Evolutionary conservation across 2,113 vertebrate genomes (phyloP).

Genomic region (Phalacrocorax carbo): DNA sequence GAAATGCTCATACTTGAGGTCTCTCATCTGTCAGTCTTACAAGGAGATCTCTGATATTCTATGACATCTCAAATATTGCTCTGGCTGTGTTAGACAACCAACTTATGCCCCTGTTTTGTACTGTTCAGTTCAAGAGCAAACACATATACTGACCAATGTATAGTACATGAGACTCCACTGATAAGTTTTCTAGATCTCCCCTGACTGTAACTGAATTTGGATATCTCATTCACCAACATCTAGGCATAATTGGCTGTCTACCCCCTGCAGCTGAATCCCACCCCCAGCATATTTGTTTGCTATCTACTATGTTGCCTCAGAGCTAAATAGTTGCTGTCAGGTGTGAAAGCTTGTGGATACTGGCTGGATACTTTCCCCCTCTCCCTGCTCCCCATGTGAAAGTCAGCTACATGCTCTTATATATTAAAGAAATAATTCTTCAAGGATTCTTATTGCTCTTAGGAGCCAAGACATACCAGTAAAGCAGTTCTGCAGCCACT

Average conservation of each 20-base stretch:
- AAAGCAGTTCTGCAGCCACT: background rate
- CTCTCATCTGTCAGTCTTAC: background rate
- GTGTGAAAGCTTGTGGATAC: background rate
- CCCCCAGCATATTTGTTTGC: background rate
- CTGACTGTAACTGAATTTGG: background rate
- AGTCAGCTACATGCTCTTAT: background rate
- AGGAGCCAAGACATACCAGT: background rate
- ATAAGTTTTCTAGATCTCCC: background rate
- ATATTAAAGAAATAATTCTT: background rate
- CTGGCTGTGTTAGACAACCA: background rate
- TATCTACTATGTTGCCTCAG: background rate
- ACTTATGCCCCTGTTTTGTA: rapidly evolving
- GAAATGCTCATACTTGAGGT: background rate
- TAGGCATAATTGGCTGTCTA: background rate
- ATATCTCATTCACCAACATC: background rate
- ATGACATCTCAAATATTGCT: background rate
- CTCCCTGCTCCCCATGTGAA: background rate
- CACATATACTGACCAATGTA: background rate
- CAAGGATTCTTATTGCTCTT: background rate
- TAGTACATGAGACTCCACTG: background rate
- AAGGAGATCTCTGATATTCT: background rate
- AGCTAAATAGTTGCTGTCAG: background rate
- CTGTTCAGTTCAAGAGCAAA: background rate
- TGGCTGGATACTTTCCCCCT: background rate
- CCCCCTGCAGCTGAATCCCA: background rate